These are phyloP conservation scores for Pagetopsis macropterus DNA, from an alignment of 2,797 vertebrate species.

Conservation along the genomic window DNA sequence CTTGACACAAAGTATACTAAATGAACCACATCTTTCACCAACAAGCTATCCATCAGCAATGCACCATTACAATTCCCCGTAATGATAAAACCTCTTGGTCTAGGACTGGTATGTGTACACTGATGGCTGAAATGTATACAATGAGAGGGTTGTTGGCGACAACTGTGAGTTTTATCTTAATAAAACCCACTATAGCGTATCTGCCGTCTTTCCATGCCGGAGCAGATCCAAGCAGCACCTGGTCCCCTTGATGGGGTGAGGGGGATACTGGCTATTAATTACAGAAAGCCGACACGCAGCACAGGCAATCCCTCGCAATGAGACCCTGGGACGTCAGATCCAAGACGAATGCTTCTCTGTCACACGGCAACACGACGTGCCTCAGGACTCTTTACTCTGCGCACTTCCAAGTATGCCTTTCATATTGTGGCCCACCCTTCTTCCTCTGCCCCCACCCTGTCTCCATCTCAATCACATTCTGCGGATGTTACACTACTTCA, in stretches of 20 bases:
- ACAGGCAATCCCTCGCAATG: constrained; percentile 69
- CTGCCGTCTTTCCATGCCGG: constrained; percentile 59
- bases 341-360: constrained; percentile 74
- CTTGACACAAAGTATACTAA: constrained; percentile 74
- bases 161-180: constrained; percentile 53
- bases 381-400: constrained; percentile 67
- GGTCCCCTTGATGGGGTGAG: constrained; percentile 69
- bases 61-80: constrained; percentile 57
- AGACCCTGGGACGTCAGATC: constrained; percentile 77
- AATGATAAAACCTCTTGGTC: constrained; percentile 51
- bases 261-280: constrained; percentile 82
- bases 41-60: constrained; percentile 63
- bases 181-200: constrained; percentile 41
- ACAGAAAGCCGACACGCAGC: constrained; percentile 74
- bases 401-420: constrained; percentile 73
- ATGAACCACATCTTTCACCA: constrained; percentile 70
- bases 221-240: constrained; percentile 75
- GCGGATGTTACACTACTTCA: constrained; percentile 71
- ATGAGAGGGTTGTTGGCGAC: constrained; percentile 40
- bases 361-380: constrained; percentile 72
- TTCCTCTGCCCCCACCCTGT: constrained; percentile 56
- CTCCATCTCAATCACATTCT: constrained; percentile 76
- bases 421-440: constrained; percentile 63
- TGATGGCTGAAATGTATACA: constrained; percentile 34
- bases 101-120: constrained; percentile 53